Evolutionary conservation across 2,888 invertebrate species (phyloP).

Genomic region (Cantharis nigra): DNA sequence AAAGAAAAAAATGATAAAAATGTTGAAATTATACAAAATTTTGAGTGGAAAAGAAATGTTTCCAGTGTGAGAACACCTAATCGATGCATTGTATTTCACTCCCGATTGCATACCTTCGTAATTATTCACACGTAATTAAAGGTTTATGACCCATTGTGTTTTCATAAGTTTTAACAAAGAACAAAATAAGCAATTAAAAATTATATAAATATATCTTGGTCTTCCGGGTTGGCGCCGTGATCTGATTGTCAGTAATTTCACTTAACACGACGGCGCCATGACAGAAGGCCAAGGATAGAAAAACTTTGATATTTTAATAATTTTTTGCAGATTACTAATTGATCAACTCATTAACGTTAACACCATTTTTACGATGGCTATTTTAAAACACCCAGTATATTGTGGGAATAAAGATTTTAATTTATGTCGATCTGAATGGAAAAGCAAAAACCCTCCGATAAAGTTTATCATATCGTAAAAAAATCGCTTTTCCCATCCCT

Average conservation of each 20-base stretch:
- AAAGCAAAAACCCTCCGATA: slow-evolving; percentile 26
- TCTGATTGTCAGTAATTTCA: slow-evolving; percentile 13
- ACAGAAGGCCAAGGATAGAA: slow-evolving; percentile 6
- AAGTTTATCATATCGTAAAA: slow-evolving; percentile 25
- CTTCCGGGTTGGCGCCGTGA: slow-evolving; percentile 14
- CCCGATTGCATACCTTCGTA: neutral
- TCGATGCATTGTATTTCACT: neutral
- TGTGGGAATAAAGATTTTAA: slow-evolving; percentile 37
- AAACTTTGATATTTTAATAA: neutral
- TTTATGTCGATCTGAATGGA: slow-evolving; percentile 34
- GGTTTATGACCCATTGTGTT: slow-evolving; percentile 2
- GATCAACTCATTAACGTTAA: neutral
- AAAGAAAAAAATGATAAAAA: neutral
- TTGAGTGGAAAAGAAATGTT: neutral
- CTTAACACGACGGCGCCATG: slow-evolving; percentile 9
- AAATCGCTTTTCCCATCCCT: slow-evolving; percentile 22
- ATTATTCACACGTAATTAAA: neutral
- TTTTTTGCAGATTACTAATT: neutral
- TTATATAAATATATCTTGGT: neutral
- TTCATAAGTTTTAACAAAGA: neutral
- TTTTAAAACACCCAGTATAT: neutral
- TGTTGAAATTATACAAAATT: neutral
- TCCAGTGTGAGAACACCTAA: neutral
- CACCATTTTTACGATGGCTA: too few species aligned
- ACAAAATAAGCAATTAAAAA: slow-evolving; percentile 7